Evolutionary conservation across 2,888 invertebrate genomes (phyloP).

Genomic region (Napeogenes sylphis): DNA sequence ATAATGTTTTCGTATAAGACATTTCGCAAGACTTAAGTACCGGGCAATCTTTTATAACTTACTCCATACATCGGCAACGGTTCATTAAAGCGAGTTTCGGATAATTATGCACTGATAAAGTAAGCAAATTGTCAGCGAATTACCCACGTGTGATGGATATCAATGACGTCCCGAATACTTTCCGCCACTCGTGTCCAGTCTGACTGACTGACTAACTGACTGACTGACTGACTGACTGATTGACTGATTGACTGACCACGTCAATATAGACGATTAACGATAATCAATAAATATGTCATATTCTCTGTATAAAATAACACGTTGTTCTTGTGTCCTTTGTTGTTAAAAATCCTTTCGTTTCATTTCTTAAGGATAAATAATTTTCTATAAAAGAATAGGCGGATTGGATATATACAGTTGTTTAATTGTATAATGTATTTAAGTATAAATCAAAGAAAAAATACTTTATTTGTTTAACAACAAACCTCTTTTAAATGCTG

Average conservation of each 20-base stretch:
- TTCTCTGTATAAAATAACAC: too few species aligned
- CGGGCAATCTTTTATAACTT: slow-evolving; percentile 40
- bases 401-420: too few species aligned
- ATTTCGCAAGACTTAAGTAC: not conserved
- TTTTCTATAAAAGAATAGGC: too few species aligned
- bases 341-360: too few species aligned
- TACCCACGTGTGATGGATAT: slow-evolving; percentile 67
- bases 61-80: slow-evolving; percentile 53
- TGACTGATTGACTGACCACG: not conserved
- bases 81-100: slow-evolving; percentile 71
- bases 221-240: not conserved
- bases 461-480: too few species aligned
- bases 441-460: too few species aligned
- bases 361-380: too few species aligned
- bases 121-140: slow-evolving; percentile 73
- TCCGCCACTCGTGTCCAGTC: slow-evolving; percentile 8
- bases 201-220: slow-evolving; percentile 11
- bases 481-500: too few species aligned
- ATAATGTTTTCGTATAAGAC: too few species aligned
- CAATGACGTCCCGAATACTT: slow-evolving; percentile 53
- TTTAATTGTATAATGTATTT: too few species aligned
- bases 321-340: too few species aligned
- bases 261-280: not conserved
- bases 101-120: slow-evolving; percentile 75
- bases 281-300: too few species aligned